Evolutionary conservation across 2,113 vertebrate genomes (phyloP), one percentile per base, ranked within the genome.

Genomic region (Emydura subglobosa): DNA sequence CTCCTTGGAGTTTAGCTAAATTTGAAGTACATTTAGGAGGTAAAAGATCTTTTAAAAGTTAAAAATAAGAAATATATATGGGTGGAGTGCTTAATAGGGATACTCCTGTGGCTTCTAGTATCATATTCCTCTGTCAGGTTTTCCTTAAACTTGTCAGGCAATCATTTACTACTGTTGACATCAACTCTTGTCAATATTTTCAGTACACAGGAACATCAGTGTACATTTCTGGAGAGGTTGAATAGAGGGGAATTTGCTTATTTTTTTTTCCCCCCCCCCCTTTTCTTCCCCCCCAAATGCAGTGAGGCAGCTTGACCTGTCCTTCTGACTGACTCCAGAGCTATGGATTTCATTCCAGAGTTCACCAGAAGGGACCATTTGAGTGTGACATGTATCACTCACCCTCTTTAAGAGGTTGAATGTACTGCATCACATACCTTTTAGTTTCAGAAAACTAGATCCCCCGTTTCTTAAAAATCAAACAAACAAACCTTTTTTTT

Each of bases 221-320:
- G 1, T 80, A 53, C 2, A 25, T 94, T 72, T 85, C 57, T 16
- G 8, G 65, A 16, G 54, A 87, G 12, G 14, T 51, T 51, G 50
- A 51, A 11, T 51, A 54, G 19, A 12, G 80, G 57, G 3, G 81
- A 93, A 84, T 89, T 53, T 1, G 1, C 81, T 74, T 74, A 11
- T 72, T 65, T 74, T 74, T 72, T 34, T 72, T 72, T 3, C 7
- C 34, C 34, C 8, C 42, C 87, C 82, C 8, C 42, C 87, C 82
- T 78, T 90, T 9, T 53, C 82, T 68, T 88, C 86, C 85, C 47
- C 39, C 39, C 39, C 39, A 92, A 83, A 51, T 82, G 50, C 74
- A 95, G 80, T 91, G 91, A 95, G 91, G 27, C 19, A 88, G 22
- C 24, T 91, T 85, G 79, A 95, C 88, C 11, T 91, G 82, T 9